Base-by-base conservation (phyloP, 2,888 invertebrate genomes). In the Trichacis sp. region DNA sequence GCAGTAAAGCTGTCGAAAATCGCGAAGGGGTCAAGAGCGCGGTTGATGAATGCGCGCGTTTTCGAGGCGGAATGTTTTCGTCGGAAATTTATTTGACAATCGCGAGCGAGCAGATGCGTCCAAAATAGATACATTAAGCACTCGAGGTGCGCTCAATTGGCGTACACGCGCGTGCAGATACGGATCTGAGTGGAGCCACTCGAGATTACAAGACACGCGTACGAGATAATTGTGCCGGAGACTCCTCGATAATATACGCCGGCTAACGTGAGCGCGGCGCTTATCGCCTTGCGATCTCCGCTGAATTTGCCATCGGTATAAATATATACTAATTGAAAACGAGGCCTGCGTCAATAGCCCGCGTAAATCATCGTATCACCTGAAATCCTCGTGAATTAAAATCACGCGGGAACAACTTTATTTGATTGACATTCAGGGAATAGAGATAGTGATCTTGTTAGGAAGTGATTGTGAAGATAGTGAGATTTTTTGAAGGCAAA, bases 121-220 rank as follows among this genome's bases (percentile, higher is more conserved):
- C 54, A 66, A 62, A 66, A 66, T 67, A 63, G 66, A 67, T 50
- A 63, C 66, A 63, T 67, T 67, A 67, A 67, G 53, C 43, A 59
- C 50, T 24, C 59, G 59, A 55, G 53, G 38, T 59, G 64, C 55
- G 57, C 62, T 68, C 68, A 65, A 73, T 71, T 70, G 68, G 71
- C 68, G 67, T 63, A 63, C 67, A 59, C 66, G 63, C 67, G 45
- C 36, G 65, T 56, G 62, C 64, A 59, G 76, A 77, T 79, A 76
- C 57, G 50, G 75, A 79, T 79, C 79, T 74, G 74, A 72, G 73
- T 69, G 70, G 72, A 75, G 70, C 73, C 73, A 72, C 64, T 59
- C 49, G 68, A 67, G 75, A 74, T 76, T 75, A 72, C 66, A 60
- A 64, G 57, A 71, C 71, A 60, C 66, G 71, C 57, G 67, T 70